Evolutionary conservation across 2,113 vertebrate species (phyloP).

Genomic region (Cryptotis parvus): DNA sequence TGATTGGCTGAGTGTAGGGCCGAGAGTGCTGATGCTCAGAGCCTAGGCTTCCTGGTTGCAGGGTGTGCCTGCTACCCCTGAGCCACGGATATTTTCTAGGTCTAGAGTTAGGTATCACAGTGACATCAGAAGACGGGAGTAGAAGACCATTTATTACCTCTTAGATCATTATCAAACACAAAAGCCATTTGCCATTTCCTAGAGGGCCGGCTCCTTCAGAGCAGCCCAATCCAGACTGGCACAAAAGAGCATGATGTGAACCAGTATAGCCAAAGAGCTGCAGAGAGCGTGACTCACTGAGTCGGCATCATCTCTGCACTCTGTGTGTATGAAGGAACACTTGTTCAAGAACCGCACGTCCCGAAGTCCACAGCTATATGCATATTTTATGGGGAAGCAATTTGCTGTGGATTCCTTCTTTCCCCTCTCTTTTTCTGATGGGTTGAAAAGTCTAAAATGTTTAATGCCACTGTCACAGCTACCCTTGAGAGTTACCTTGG

Average conservation of each 20-base stretch:
- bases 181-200: not conserved
- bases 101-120: not conserved
- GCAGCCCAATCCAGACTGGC: not conserved
- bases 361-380: not conserved
- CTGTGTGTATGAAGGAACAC: not conserved
- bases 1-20: not conserved
- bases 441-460: not conserved
- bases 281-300: not conserved
- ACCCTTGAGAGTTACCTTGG: constrained; percentile 37
- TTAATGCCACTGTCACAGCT: not conserved
- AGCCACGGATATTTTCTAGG: not conserved
- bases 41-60: too few relatives aligned
- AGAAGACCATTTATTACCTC: not conserved
- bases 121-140: not conserved
- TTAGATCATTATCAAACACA: not conserved
- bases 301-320: not conserved
- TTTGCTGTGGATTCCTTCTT: not conserved
- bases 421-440: constrained; percentile 8
- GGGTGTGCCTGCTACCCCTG: too few relatives aligned
- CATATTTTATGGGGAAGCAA: not conserved
- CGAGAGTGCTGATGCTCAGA: too few relatives aligned
- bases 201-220: not conserved
- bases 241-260: not conserved
- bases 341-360: constrained; percentile 5
- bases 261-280: not conserved